Conservation (phyloP, 2,888 invertebrate genomes). For the Theodoxus fluviatilis region DNA sequence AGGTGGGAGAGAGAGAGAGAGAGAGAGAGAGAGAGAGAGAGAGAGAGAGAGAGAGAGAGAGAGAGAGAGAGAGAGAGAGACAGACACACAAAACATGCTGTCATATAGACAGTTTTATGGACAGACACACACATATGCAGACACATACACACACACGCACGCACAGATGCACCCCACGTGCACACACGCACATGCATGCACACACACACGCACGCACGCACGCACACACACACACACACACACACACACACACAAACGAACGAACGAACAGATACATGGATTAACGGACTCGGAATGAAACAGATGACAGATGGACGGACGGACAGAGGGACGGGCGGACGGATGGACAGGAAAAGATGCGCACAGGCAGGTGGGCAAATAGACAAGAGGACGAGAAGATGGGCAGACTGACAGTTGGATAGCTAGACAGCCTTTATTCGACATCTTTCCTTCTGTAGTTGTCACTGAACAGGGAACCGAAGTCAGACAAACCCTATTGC, state of each 20-base stretch:
- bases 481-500: no score
- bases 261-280: background rate
- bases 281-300: background rate
- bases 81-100: no score
- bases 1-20: no score
- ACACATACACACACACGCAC: slow-evolving; percentile 2
- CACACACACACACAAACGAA: background rate
- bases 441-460: background rate
- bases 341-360: background rate
- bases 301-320: background rate
- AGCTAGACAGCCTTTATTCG: background rate
- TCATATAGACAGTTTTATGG: no score
- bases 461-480: no score
- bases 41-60: no score
- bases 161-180: background rate
- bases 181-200: background rate
- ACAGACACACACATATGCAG: slow-evolving; percentile 5
- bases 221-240: background rate
- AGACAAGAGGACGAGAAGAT: slow-evolving; percentile 1
- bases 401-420: background rate
- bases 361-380: background rate
- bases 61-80: no score
- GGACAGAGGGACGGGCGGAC: background rate
- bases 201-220: background rate
- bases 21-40: no score